Conservation (phyloP, 2,797 vertebrate species). For the Potorous gilbertii region DNA sequence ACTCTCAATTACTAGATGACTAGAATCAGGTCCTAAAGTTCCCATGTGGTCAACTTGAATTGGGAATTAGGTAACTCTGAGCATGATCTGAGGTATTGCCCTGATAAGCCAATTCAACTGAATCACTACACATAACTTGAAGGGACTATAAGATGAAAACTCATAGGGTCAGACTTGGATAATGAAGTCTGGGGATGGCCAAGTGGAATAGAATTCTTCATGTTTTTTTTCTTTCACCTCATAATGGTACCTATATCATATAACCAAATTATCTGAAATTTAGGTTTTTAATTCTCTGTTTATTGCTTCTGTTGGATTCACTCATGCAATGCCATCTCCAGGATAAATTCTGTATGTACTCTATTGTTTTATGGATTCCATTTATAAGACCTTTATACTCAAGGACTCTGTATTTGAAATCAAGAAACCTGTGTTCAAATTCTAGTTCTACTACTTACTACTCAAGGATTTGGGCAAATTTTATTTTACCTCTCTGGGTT, state of each 20-base stretch:
- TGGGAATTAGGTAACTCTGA: background rate
- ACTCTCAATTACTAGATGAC: background rate
- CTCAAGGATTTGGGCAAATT: background rate
- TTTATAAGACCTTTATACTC: background rate
- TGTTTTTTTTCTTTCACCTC: background rate
- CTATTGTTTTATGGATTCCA: background rate
- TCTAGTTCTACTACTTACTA: background rate
- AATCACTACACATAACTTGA: background rate
- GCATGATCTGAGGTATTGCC: background rate
- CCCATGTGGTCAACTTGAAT: background rate
- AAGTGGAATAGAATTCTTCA: background rate
- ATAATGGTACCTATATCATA: background rate
- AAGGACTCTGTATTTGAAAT: background rate
- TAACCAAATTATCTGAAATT: background rate
- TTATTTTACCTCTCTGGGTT: background rate
- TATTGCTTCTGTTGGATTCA: background rate
- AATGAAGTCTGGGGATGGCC: background rate
- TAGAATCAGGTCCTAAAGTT: background rate
- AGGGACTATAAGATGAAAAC: background rate
- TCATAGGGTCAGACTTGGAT: background rate
- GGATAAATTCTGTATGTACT: background rate
- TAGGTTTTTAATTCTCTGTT: conserved; percentile 30
- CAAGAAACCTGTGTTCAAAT: background rate
- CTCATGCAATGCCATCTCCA: conserved; percentile 15
- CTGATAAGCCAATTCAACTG: background rate